phyloP scores from a whole-genome alignment of 2,888 invertebrate genomes.

The Tenthredo amoena region DNA sequence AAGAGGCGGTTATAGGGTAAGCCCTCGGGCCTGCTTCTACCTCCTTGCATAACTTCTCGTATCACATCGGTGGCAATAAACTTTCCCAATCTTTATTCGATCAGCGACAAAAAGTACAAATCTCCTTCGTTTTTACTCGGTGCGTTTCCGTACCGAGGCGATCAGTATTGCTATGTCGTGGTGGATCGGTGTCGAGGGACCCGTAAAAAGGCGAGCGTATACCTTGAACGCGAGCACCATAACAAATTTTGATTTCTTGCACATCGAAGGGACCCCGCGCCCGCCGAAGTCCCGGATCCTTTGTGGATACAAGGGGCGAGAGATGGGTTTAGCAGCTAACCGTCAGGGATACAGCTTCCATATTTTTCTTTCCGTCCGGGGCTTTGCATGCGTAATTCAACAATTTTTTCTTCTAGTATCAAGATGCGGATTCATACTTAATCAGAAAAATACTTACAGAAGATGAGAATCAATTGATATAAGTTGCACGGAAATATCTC shows the following conservation, averaged over 20 bases:
- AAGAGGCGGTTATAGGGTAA: constrained; percentile 8
- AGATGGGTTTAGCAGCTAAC: constrained; percentile 39
- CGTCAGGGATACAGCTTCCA: constrained; percentile 39
- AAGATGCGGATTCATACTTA: not conserved
- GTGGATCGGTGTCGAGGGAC: constrained; percentile 52
- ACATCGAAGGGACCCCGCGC: constrained; percentile 28
- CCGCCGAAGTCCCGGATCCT: not conserved
- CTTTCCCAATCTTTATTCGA: constrained; percentile 54
- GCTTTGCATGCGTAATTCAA: constrained; percentile 40
- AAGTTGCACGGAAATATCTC: not conserved
- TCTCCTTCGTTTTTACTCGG: constrained; percentile 42
- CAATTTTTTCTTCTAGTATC: constrained; percentile 28
- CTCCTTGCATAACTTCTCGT: constrained; percentile 50
- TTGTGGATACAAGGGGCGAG: constrained; percentile 34
- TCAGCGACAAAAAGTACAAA: constrained; percentile 51
- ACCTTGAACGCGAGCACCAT: constrained; percentile 48
- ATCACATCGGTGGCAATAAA: constrained; percentile 50
- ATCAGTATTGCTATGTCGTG: constrained; percentile 51
- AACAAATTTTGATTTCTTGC: constrained; percentile 55
- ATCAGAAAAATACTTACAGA: not conserved
- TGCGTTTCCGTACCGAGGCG: constrained; percentile 35
- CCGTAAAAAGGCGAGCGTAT: constrained; percentile 50
- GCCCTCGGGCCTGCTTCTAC: constrained; percentile 14
- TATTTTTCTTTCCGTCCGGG: not conserved
- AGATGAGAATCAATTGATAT: not conserved